Percentiles rank a stretch among this genome's conserved stretches.
These are phyloP conservation scores for Orthonyx spaldingii DNA, from an alignment of 2,113 vertebrate genomes.

Conservation along the genomic window DNA sequence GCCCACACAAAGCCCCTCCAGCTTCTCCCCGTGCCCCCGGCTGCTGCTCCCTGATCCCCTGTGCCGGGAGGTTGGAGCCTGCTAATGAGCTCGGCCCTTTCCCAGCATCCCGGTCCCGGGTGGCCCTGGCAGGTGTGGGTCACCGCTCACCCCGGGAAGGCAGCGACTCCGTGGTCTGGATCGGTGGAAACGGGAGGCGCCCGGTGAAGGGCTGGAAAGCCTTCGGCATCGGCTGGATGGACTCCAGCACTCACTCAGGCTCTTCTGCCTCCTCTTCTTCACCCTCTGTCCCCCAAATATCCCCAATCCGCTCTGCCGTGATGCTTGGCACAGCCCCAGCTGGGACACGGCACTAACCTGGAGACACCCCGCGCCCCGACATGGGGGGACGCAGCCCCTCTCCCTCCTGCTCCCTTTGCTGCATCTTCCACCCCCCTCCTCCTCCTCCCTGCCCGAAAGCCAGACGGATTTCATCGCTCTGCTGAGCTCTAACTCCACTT, in stretches of 20 bases:
- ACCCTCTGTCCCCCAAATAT: fast-evolving
- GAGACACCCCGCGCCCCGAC: background rate
- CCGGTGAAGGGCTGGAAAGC: background rate
- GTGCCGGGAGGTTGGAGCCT: background rate
- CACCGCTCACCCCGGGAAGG: background rate
- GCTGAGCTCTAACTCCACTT: slow-evolving; percentile 49
- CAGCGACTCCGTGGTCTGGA: background rate
- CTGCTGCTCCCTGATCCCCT: slow-evolving; percentile 4
- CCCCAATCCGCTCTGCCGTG: fast-evolving
- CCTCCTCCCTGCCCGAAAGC: slow-evolving; percentile 5
- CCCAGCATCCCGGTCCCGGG: background rate
- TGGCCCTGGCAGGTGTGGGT: slow-evolving; percentile 28
- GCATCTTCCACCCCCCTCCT: background rate
- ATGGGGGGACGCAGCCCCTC: background rate
- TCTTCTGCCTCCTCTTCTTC: background rate
- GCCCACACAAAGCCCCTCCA: background rate
- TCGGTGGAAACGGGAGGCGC: background rate
- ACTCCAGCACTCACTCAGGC: background rate
- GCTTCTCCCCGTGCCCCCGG: background rate
- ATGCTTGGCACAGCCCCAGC: background rate
- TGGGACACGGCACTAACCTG: background rate
- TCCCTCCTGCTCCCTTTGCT: background rate
- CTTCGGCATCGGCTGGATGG: background rate
- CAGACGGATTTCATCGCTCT: background rate
- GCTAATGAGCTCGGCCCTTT: background rate